A percentile compares a stretch with the other conserved stretches of the same genome.
These are phyloP conservation scores for Hydractinia echinata DNA, from an alignment of 30 jellyfish, hydroid and myxozoan genomes.

Conservation along the genomic window DNA sequence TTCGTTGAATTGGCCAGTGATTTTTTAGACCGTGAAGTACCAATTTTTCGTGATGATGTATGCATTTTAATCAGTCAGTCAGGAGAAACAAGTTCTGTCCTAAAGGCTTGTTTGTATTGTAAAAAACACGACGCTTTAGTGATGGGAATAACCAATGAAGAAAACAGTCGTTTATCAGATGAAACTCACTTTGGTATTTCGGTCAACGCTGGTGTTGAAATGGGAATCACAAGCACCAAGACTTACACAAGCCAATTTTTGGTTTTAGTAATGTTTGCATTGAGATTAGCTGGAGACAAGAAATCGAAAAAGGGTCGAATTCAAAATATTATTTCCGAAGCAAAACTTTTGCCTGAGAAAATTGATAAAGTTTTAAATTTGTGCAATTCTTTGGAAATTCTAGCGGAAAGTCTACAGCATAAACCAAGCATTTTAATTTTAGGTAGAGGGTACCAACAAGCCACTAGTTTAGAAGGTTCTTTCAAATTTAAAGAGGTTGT, in stretches of 20 bases:
- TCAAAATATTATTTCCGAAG: constrained; percentile 48
- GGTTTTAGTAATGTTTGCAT: constrained; percentile 67
- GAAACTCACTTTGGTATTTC: constrained; percentile 83
- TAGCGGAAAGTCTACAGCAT: constrained; percentile 36
- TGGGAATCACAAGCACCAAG: constrained; percentile 90
- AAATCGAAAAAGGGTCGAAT: constrained; percentile 45
- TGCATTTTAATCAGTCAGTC: constrained; percentile 92
- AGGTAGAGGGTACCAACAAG: constrained; percentile 88
- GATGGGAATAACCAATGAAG: constrained; percentile 83
- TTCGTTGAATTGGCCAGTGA: constrained; percentile 96
- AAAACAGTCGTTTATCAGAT: constrained; percentile 63
- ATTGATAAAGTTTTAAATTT: constrained; percentile 36
- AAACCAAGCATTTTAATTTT: constrained; percentile 67
- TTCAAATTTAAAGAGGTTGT: constrained; percentile 80
- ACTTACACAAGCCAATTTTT: constrained; percentile 80
- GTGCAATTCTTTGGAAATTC: constrained; percentile 22
- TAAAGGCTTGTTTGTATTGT: constrained; percentile 69
- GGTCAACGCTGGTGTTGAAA: constrained; percentile 71
- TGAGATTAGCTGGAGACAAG: constrained; percentile 70
- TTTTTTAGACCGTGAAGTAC: constrained; percentile 82
- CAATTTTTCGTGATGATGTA: constrained; percentile 86
- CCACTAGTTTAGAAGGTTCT: constrained; percentile 91
- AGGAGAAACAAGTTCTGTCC: constrained; percentile 22
- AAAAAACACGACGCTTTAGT: constrained; percentile 71
- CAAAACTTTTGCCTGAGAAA: constrained; percentile 62